Evolutionary conservation across 2,888 invertebrate genomes (phyloP), one percentile per base, ranked within the genome.

Genomic region (Plagodis pulveraria): DNA sequence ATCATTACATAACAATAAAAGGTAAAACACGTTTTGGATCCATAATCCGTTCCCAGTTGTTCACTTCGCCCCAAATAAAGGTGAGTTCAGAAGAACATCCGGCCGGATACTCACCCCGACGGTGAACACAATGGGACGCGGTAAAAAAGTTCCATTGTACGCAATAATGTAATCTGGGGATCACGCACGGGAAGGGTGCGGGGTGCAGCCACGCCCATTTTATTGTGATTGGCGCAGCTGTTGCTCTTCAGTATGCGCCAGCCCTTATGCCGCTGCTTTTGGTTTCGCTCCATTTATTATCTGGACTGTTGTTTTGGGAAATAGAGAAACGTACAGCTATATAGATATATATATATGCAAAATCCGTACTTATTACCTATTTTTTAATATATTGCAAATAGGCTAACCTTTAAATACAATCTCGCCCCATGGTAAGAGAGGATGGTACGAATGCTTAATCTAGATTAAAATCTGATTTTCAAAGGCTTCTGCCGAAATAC

Each of bases 181-280:
- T 86, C 87, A 81, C 80, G 77, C 76, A 74, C 81, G 78, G 82
- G 80, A 67, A 70, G 75, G 77, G 76, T 71, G 77, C 73, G 79
- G 80, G 79, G 75, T 70, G 61, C 77, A 65, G 71, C 84, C 91
- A 88, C 91, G 90, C 91, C 92, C 67, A 86, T 79, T 78, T 81
- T 84, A 91, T 91, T 91, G 92, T 91, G 92, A 92, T 92, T 92
- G 91, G 91, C 78, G 91, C 91, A 91, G 91, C 92, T 92, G 91
- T 89, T 87, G 78, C 78, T 77, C 66, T 60, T 78, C 78, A 76
- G 81, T 84, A 79, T 83, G 77, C 72, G 74, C 78, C 72, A 72
- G 76, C 78, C 83, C 82, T 83, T 80, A 81, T 65, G 71, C 73
- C 70, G 73, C 72, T 71, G 70, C 72, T 40, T 7, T 40, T 40